phyloP scores from a whole-genome alignment of 1,140 invertebrate species.

The Atta texana region DNA sequence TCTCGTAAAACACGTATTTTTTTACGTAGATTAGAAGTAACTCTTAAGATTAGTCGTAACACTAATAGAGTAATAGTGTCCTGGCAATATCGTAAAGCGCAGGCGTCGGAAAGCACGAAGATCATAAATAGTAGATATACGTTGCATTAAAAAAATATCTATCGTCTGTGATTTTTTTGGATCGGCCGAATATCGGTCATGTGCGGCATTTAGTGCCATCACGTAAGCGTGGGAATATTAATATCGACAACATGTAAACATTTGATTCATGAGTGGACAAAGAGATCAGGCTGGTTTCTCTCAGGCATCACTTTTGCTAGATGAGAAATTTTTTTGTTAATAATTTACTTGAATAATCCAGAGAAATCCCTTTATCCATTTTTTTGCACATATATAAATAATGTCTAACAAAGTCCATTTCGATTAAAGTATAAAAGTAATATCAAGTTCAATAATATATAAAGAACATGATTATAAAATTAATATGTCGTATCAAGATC shows the following conservation, averaged over 20 bases:
- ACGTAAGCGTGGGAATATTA: conserved; percentile 86
- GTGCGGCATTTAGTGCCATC: conserved; percentile 86
- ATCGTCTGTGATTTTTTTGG: conserved; percentile 83
- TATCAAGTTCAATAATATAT: background rate
- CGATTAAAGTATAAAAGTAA: conserved; percentile 63
- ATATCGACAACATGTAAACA: conserved; percentile 87
- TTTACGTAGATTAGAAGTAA: conserved; percentile 50
- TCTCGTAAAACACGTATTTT: conserved; percentile 15
- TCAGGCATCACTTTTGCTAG: background rate
- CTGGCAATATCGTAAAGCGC: conserved; percentile 74
- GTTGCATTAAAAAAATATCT: conserved; percentile 78
- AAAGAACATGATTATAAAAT: background rate
- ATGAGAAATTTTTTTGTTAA: background rate
- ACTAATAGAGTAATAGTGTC: conserved; percentile 63
- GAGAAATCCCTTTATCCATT: conserved; percentile 80
- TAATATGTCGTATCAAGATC: background rate
- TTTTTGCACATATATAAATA: conserved; percentile 76
- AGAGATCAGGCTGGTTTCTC: conserved; percentile 69
- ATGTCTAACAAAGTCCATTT: conserved; percentile 78
- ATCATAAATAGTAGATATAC: conserved; percentile 61
- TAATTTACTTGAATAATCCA: conserved; percentile 15
- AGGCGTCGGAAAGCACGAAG: conserved; percentile 75
- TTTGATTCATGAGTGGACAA: conserved; percentile 80
- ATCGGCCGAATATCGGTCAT: conserved; percentile 81
- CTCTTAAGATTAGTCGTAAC: conserved; percentile 70